These are phyloP conservation scores for Poecilia velifera DNA, from an alignment of 2,797 vertebrate genomes.

Conservation along the genomic window DNA sequence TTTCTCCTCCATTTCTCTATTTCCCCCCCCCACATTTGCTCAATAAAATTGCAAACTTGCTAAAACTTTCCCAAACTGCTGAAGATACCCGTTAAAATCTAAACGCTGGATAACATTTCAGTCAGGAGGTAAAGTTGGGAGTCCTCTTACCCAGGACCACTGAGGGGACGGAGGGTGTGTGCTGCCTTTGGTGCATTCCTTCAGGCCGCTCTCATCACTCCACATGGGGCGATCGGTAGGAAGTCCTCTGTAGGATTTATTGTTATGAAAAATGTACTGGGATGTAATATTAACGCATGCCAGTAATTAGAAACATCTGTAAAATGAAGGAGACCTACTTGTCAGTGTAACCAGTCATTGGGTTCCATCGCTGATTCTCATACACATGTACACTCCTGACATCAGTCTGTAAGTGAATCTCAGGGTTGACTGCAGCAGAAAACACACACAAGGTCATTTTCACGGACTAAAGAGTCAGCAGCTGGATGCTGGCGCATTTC, in stretches of 20 bases:
- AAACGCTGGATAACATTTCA: background rate
- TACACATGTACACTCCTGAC: constrained; percentile 89
- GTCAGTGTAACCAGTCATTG: constrained; percentile 93
- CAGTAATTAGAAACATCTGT: background rate
- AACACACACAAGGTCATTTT: background rate
- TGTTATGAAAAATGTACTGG: background rate
- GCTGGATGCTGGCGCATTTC: constrained; percentile 14
- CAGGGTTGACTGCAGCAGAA: constrained; percentile 78
- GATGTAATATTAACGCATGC: background rate
- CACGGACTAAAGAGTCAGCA: constrained; percentile 14
- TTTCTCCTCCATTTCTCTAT: background rate
- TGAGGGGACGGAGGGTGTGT: constrained; percentile 91
- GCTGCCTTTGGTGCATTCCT: constrained; percentile 90
- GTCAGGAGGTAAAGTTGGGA: background rate
- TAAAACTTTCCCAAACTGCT: background rate
- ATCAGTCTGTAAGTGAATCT: constrained; percentile 85
- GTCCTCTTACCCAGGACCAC: constrained; percentile 91
- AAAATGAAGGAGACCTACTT: constrained; percentile 76
- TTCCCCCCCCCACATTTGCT: background rate
- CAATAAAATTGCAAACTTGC: background rate
- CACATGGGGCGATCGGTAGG: constrained; percentile 97
- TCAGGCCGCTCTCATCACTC: constrained; percentile 91
- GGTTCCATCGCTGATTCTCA: constrained; percentile 99
- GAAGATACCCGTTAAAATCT: background rate
- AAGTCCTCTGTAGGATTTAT: constrained; percentile 84